Conservation (phyloP, 2,888 invertebrate species). For the Anarsia innoxiella region DNA sequence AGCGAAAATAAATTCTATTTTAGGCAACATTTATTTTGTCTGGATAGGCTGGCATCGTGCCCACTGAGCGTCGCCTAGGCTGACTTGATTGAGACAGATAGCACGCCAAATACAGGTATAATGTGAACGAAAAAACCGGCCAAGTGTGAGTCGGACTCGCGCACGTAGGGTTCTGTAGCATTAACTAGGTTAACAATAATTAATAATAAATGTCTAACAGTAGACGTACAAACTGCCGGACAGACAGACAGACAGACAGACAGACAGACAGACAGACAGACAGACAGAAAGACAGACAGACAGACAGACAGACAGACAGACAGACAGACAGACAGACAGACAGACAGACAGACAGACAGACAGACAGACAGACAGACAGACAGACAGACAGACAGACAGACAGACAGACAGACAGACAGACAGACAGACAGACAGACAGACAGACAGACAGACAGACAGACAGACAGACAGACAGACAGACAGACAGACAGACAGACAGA, state of each 20-base stretch:
- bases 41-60: slow-evolving; percentile 40
- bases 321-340: slow-evolving; percentile 1
- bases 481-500: slow-evolving; percentile 4
- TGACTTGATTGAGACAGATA: neutral
- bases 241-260: slow-evolving; percentile 8
- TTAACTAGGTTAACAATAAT: too few species aligned
- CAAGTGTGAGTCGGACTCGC: too few species aligned
- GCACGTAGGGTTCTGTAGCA: too few species aligned
- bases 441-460: slow-evolving; percentile 3
- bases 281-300: too few species aligned
- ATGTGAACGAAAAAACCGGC: too few species aligned
- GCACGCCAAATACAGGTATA: too few species aligned
- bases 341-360: slow-evolving; percentile 1
- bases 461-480: slow-evolving; percentile 5
- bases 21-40: slow-evolving; percentile 43
- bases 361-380: slow-evolving; percentile 1
- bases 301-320: slow-evolving; percentile 1
- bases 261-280: slow-evolving; percentile 1
- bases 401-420: slow-evolving; percentile 1
- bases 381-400: slow-evolving; percentile 1
- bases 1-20: slow-evolving; percentile 40
- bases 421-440: neutral
- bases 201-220: too few species aligned
- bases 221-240: too few species aligned
- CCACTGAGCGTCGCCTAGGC: slow-evolving; percentile 39